These are phyloP conservation scores for Phymatocera aterrima DNA, from an alignment of 2,888 invertebrate species.

Conservation along the genomic window DNA sequence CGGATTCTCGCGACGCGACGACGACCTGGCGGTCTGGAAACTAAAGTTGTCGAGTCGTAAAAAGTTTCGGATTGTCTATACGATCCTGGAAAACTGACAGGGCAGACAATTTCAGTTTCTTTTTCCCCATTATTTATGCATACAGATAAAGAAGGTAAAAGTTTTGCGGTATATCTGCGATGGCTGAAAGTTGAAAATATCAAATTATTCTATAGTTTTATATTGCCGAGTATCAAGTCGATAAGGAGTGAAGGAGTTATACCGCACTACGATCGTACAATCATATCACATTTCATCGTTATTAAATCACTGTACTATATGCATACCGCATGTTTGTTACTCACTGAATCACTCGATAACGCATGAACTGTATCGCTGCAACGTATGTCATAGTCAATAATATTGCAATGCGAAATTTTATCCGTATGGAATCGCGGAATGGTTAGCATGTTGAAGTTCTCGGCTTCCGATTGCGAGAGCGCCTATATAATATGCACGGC, in stretches of 20 bases:
- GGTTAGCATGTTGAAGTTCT: not conserved
- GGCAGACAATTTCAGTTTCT: conserved; percentile 6
- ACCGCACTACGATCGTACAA: not conserved
- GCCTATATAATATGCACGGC: too few species aligned
- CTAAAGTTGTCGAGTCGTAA: conserved; percentile 33
- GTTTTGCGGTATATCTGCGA: not conserved
- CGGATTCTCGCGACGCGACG: too few species aligned
- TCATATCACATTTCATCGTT: not conserved
- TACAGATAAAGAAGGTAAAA: not conserved
- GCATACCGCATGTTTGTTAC: not conserved
- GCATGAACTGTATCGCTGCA: not conserved
- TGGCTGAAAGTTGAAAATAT: not conserved
- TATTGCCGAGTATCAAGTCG: not conserved
- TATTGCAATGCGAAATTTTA: not conserved
- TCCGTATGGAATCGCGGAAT: not conserved
- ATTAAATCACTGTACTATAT: not conserved
- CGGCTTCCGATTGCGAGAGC: not conserved
- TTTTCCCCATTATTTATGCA: conserved; percentile 3
- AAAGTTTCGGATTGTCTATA: conserved; percentile 30
- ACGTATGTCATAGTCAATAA: not conserved
- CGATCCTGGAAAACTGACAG: conserved; percentile 5
- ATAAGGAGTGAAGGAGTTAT: not conserved
- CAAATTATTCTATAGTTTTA: not conserved
- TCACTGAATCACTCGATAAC: not conserved
- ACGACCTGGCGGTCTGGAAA: not conserved